A percentile compares a stretch with the other conserved stretches of the same genome.
phyloP scores from a whole-genome alignment of 2,113 vertebrate species.

The Oryzias javanicus region DNA sequence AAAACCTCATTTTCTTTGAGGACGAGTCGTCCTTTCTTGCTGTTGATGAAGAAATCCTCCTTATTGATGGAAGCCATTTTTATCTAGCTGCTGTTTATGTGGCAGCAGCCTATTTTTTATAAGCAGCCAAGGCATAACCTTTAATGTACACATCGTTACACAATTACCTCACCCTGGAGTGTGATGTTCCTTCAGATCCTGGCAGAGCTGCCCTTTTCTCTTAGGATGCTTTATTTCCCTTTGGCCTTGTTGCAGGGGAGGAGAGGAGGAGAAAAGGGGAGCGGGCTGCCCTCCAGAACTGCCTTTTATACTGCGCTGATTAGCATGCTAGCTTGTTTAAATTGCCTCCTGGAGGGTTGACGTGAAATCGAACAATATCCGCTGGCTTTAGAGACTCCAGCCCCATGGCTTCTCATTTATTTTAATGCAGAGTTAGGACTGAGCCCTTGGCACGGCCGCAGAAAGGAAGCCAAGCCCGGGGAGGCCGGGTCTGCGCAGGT shows the following conservation, averaged over 20 bases:
- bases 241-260: slow-evolving; percentile 43
- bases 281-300: slow-evolving; percentile 50
- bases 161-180: slow-evolving; percentile 29
- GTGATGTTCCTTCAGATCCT: slow-evolving; percentile 42
- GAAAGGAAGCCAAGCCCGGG: slow-evolving; percentile 52
- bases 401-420: slow-evolving; percentile 77
- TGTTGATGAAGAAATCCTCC: too few species aligned
- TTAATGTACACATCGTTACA: slow-evolving; percentile 17
- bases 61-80: background rate
- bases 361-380: slow-evolving; percentile 77
- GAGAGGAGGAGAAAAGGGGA: slow-evolving; percentile 19
- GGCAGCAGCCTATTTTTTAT: background rate
- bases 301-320: slow-evolving; percentile 69
- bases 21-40: too few species aligned
- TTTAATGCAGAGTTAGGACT: slow-evolving; percentile 69
- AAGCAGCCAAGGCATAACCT: slow-evolving; percentile 1
- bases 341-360: slow-evolving; percentile 73
- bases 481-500: slow-evolving; percentile 54
- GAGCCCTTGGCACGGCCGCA: slow-evolving; percentile 57
- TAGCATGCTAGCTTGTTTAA: slow-evolving; percentile 76
- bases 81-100: background rate
- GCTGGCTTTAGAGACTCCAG: slow-evolving; percentile 61
- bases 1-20: too few species aligned
- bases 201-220: slow-evolving; percentile 28
- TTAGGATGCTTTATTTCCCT: slow-evolving; percentile 40